phyloP scores from a whole-genome alignment of 2,797 vertebrate species.

The Mycteria americana region DNA sequence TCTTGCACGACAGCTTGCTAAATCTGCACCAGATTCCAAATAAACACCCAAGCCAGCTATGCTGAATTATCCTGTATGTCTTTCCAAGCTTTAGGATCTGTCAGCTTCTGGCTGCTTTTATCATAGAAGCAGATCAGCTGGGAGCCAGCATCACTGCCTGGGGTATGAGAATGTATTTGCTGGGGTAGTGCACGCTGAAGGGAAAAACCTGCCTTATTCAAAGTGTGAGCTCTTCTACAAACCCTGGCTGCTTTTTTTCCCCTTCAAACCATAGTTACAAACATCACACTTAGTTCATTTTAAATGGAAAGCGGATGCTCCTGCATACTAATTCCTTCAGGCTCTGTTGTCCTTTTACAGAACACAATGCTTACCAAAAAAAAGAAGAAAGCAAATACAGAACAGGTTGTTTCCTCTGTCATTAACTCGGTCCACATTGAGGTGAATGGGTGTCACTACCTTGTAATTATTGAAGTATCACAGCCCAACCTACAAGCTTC shows the following conservation, averaged over 20 bases:
- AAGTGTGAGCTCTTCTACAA: conserved; percentile 20
- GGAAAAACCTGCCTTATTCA: conserved; percentile 32
- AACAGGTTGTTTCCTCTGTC: background rate
- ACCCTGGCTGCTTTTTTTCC: background rate
- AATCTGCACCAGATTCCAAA: background rate
- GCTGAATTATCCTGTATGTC: background rate
- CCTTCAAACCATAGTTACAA: conserved; percentile 1
- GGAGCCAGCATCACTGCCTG: background rate
- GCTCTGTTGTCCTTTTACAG: background rate
- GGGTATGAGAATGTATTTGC: background rate
- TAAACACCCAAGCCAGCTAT: background rate
- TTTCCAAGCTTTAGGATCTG: conserved; percentile 16
- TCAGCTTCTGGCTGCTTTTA: conserved; percentile 22
- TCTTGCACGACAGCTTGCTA: background rate
- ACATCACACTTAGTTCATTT: conserved; percentile 30
- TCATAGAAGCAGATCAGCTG: background rate
- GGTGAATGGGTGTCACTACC: background rate
- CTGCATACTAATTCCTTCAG: conserved; percentile 35
- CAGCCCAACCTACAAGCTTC: background rate
- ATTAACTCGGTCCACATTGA: background rate
- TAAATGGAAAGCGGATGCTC: background rate
- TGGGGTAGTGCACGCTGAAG: background rate
- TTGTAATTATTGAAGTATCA: background rate
- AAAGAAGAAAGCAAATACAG: background rate
- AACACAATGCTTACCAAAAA: background rate